Conservation (phyloP, 2,113 vertebrate genomes). For the Zeus faber region DNA sequence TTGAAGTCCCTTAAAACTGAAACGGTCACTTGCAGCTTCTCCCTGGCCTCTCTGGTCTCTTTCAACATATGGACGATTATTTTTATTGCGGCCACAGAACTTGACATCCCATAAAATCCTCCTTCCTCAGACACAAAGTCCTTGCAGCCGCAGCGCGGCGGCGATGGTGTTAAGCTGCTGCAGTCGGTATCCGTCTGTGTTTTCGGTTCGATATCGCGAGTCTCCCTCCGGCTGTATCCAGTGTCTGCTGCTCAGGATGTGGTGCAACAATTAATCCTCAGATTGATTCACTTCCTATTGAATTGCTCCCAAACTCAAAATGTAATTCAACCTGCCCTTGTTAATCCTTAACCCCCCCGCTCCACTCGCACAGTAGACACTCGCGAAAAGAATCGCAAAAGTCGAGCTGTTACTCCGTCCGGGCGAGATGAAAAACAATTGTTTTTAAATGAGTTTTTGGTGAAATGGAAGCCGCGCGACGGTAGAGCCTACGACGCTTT, state of each 20-base stretch:
- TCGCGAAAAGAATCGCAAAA: constrained; percentile 27
- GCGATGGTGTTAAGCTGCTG: constrained; percentile 45
- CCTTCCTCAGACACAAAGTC: neutral
- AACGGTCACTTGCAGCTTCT: too few species aligned
- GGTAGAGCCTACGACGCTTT: too few species aligned
- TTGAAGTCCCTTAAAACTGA: too few species aligned
- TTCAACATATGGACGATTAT: too few species aligned
- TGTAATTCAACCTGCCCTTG: constrained; percentile 74
- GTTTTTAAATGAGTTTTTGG: constrained; percentile 12
- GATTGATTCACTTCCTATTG: constrained; percentile 82
- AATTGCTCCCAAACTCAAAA: constrained; percentile 74
- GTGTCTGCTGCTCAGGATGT: constrained; percentile 76
- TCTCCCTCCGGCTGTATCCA: constrained; percentile 70
- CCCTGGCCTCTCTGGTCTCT: too few species aligned
- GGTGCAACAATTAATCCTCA: constrained; percentile 79
- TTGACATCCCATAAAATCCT: too few species aligned
- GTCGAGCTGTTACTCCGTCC: neutral
- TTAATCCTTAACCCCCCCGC: constrained; percentile 59
- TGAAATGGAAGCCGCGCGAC: too few species aligned
- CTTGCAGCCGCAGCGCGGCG: constrained; percentile 8
- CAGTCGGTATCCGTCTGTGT: constrained; percentile 49
- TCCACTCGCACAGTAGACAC: constrained; percentile 39
- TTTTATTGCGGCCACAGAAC: too few species aligned
- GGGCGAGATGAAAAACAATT: constrained; percentile 22
- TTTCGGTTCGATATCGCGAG: constrained; percentile 63